Percentiles rank a stretch among this genome's conserved stretches.
phyloP scores from a whole-genome alignment of 2,888 invertebrate species.

The Onthophagus sagittarius region DNA sequence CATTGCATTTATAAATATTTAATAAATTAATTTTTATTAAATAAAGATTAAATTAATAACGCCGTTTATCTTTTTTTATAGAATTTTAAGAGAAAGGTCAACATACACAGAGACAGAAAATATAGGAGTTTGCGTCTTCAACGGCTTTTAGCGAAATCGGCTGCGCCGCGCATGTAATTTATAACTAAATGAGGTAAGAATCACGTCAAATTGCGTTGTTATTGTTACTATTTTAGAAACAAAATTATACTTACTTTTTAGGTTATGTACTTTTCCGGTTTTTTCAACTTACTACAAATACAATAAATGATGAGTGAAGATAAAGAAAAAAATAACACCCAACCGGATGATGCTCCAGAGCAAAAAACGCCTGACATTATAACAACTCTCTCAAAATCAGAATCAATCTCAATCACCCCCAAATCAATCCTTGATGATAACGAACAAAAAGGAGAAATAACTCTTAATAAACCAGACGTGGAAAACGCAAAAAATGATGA shows the following conservation, averaged over 20 bases:
- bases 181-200: not conserved
- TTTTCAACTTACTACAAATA: no score
- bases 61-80: not conserved
- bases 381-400: not conserved
- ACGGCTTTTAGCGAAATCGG: not conserved
- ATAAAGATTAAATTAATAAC: not conserved
- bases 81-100: not conserved
- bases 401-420: not conserved
- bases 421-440: no score
- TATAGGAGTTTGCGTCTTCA: not conserved
- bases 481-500: not conserved
- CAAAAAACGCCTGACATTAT: not conserved
- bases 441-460: not conserved
- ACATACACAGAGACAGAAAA: not conserved
- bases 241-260: not conserved
- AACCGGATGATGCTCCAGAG: not conserved
- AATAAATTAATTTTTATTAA: no score
- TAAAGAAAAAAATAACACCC: not conserved
- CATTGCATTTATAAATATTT: no score
- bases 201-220: not conserved
- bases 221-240: not conserved
- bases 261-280: no score
- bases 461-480: not conserved
- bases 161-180: not conserved
- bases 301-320: not conserved